phyloP scores from a whole-genome alignment of 2,113 vertebrate genomes.

The Triplophysa siluroides region DNA sequence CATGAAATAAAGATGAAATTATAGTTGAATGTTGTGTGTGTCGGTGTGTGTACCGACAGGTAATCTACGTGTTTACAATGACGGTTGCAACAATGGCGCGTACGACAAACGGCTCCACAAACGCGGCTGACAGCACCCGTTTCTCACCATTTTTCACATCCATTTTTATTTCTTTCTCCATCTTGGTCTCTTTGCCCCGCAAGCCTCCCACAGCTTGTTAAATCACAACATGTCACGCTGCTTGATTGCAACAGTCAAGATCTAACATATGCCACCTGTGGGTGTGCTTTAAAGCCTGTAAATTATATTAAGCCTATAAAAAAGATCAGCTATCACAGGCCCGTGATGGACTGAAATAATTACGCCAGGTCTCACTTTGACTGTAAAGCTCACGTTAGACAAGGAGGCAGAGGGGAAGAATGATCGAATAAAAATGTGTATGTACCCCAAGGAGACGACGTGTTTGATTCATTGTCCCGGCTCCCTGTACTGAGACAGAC shows the following conservation, averaged over 20 bases:
- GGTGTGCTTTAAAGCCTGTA: conserved; percentile 58
- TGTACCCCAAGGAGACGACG: conserved; percentile 15
- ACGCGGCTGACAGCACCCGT: conserved; percentile 32
- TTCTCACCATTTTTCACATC: conserved; percentile 31
- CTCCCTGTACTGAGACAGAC: conserved; percentile 22
- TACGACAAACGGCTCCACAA: conserved; percentile 28
- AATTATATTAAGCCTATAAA: conserved; percentile 62
- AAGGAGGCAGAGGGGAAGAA: conserved; percentile 19
- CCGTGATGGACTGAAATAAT: conserved; percentile 58
- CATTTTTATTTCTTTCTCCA: conserved; percentile 38
- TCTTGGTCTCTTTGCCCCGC: conserved; percentile 35
- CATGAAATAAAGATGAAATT: neutral
- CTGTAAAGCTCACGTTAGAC: conserved; percentile 50
- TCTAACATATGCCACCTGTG: conserved; percentile 61
- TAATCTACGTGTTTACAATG: neutral
- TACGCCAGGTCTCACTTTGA: conserved; percentile 51
- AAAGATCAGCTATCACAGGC: conserved; percentile 48
- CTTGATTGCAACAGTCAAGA: conserved; percentile 60
- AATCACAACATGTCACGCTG: conserved; percentile 61
- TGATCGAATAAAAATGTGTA: conserved; percentile 32
- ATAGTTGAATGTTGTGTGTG: neutral
- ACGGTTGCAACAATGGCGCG: neutral
- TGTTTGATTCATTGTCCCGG: conserved; percentile 33
- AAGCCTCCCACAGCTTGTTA: conserved; percentile 58
- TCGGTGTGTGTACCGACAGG: too few relatives aligned